Evolutionary conservation across 2,797 vertebrate genomes (phyloP).

Genomic region (Pangasius larnaudii): DNA sequence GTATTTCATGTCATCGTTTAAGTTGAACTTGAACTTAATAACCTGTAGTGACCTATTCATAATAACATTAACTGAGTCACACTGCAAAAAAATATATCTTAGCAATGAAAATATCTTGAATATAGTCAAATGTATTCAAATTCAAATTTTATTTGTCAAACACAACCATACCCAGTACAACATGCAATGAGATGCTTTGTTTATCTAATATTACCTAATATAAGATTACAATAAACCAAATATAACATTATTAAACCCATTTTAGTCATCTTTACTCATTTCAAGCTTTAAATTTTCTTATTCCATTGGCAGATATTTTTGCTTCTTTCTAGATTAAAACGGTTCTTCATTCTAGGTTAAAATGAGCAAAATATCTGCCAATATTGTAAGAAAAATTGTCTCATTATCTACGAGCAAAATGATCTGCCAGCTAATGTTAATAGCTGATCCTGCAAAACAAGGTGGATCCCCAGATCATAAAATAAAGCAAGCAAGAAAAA

Average conservation of each 20-base stretch:
- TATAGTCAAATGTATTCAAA: background rate
- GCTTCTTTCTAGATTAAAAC: background rate
- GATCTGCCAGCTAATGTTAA: background rate
- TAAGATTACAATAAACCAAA: background rate
- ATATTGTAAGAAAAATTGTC: background rate
- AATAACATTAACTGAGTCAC: background rate
- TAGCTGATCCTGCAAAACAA: background rate
- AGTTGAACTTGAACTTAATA: background rate
- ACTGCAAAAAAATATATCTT: background rate
- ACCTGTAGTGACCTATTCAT: background rate
- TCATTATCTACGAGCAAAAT: background rate
- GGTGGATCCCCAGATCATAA: background rate
- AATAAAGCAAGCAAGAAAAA: conserved; percentile 16
- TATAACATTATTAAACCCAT: background rate
- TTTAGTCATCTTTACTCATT: background rate
- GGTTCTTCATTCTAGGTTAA: background rate
- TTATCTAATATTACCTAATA: background rate
- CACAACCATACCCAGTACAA: too few species aligned
- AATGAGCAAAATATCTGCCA: background rate
- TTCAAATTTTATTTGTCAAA: too few species aligned
- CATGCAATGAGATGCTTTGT: too few species aligned
- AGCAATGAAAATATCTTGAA: background rate
- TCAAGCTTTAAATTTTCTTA: background rate
- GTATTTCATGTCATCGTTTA: background rate
- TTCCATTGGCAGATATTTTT: background rate